Conservation (phyloP, 35 echinoderm and acorn worm species). For the Apostichopus parvimensis region DNA sequence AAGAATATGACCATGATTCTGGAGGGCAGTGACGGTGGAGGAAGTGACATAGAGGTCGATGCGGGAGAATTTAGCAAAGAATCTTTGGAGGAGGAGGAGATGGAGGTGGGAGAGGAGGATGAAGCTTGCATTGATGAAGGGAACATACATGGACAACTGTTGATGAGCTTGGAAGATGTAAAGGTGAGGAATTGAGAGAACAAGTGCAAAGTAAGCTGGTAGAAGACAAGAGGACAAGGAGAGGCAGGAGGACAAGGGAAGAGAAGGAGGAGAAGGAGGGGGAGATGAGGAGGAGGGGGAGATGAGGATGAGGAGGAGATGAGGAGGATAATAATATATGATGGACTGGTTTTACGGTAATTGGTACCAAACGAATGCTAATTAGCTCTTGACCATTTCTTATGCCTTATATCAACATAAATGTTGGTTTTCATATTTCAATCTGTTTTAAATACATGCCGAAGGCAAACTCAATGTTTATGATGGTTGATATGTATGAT, state of each 20-base stretch:
- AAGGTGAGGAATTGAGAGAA: conserved; percentile 58
- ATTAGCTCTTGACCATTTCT: too few relatives aligned
- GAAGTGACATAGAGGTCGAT: conserved; percentile 84
- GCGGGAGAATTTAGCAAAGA: conserved; percentile 53
- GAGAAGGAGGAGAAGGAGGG: not conserved
- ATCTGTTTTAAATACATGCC: too few relatives aligned
- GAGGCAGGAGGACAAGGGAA: not conserved
- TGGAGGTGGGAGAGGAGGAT: not conserved
- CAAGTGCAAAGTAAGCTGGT: too few relatives aligned
- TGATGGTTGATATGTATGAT: too few relatives aligned
- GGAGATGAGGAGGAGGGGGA: too few relatives aligned
- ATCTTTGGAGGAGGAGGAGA: conserved; percentile 20
- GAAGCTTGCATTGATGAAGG: conserved; percentile 50
- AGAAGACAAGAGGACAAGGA: not conserved
- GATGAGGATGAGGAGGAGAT: too few relatives aligned
- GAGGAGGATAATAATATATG: too few relatives aligned
- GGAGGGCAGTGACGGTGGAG: conserved; percentile 71
- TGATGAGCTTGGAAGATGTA: conserved; percentile 95
- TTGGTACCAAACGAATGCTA: too few relatives aligned
- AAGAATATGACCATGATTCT: conserved; percentile 74
- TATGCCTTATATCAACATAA: too few relatives aligned
- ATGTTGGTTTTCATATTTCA: too few relatives aligned
- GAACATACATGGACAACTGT: conserved; percentile 62
- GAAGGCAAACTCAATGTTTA: too few relatives aligned
- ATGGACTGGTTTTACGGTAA: too few relatives aligned